phyloP scores from a whole-genome alignment of 2,113 vertebrate species.

The Festucalex cinctus region DNA sequence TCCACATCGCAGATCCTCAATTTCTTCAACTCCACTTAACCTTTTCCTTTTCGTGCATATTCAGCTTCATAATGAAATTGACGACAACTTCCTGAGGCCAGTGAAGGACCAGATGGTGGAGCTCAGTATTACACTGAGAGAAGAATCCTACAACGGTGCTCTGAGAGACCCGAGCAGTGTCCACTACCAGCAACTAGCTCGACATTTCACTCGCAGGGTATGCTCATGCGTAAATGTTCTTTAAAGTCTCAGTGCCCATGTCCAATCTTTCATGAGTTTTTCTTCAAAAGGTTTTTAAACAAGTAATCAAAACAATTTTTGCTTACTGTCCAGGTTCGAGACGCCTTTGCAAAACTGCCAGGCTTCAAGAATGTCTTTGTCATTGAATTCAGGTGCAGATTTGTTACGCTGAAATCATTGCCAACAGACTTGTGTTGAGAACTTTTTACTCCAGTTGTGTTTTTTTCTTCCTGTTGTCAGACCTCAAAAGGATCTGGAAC shows the following conservation, averaged over 20 bases:
- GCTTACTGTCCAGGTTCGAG: slow-evolving; percentile 73
- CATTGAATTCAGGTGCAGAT: slow-evolving; percentile 83
- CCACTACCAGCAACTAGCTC: slow-evolving; percentile 70
- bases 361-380: slow-evolving; percentile 82
- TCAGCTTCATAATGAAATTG: slow-evolving; percentile 87
- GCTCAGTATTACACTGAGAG: slow-evolving; percentile 80
- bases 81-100: slow-evolving; percentile 52
- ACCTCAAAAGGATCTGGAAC: slow-evolving; percentile 74
- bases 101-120: slow-evolving; percentile 81
- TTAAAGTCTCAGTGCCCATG: background rate
- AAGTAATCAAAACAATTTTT: background rate
- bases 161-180: slow-evolving; percentile 75
- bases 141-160: slow-evolving; percentile 74
- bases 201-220: slow-evolving; percentile 82
- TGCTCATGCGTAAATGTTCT: background rate
- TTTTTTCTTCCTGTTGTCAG: slow-evolving; percentile 56
- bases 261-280: background rate
- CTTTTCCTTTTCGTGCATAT: background rate
- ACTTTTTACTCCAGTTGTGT: background rate
- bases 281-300: background rate
- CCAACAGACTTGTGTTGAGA: background rate
- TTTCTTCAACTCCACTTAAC: background rate
- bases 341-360: slow-evolving; percentile 79
- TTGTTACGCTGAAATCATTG: background rate
- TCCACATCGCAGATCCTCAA: background rate